These are phyloP conservation scores for Drosophila pseudotalamancana DNA, from an alignment of 2,888 invertebrate genomes.

Conservation along the genomic window DNA sequence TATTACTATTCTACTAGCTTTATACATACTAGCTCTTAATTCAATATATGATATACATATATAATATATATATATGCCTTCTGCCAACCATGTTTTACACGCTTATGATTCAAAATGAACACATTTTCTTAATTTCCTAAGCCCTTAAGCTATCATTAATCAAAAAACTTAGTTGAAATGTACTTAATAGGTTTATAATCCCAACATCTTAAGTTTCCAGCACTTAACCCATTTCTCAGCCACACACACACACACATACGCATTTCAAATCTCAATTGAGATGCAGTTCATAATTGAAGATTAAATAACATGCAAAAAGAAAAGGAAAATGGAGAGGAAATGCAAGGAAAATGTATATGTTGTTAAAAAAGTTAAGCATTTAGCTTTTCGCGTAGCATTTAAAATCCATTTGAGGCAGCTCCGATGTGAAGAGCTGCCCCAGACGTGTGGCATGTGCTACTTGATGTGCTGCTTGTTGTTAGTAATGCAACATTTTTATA, in stretches of 20 bases:
- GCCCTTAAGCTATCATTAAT: background rate
- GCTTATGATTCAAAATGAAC: too few relatives aligned
- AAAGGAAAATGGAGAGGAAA: background rate
- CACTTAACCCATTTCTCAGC: slow-evolving; percentile 6
- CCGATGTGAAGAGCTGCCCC: slow-evolving; percentile 8
- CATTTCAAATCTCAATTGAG: slow-evolving; percentile 10
- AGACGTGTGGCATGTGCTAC: slow-evolving; percentile 43
- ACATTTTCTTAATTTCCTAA: background rate
- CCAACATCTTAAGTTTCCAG: background rate
- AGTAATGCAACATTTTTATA: slow-evolving; percentile 51
- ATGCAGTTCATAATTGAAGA: slow-evolving; percentile 6
- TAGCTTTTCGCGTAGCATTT: slow-evolving; percentile 23
- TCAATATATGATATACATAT: too few relatives aligned
- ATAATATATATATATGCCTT: too few relatives aligned
- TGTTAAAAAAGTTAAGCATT: slow-evolving; percentile 5
- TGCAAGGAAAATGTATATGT: slow-evolving; percentile 2
- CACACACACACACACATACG: background rate
- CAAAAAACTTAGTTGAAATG: background rate
- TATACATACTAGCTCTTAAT: too few relatives aligned
- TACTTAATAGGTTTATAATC: background rate
- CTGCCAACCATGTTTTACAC: too few relatives aligned
- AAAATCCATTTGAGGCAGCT: slow-evolving; percentile 40
- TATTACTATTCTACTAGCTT: too few relatives aligned
- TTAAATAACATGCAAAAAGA: background rate
- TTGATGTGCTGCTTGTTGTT: background rate